Evolutionary conservation across 1,140 invertebrate genomes (phyloP), one percentile per base, ranked within the genome.

Genomic region (Ceratoteleas bidentatus): DNA sequence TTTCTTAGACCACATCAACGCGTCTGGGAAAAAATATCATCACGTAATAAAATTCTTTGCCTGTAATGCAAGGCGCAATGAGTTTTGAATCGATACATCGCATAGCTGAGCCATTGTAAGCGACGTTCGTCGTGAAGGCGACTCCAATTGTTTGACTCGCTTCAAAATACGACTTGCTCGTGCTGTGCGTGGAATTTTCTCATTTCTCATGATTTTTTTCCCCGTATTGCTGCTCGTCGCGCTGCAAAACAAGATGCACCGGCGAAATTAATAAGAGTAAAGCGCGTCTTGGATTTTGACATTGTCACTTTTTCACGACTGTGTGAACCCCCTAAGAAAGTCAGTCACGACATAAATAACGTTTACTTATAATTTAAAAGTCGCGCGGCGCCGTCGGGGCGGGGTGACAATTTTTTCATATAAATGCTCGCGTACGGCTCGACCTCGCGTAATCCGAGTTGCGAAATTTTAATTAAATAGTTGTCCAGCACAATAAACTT

Each of bases 71-170:
- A 52, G 16, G 24, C 6, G 10, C 54, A 66, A 66, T 52, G 52
- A 9, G 49, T 16, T 45, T 5, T n/a, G 14, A 65, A 36, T 60
- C 64, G 52, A 68, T 68, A 57, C 49, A 56, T 57, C 8, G 33
- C 49, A 13, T n/a, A 43, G 14, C 5, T 32, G 10, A 54, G 33
- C 45, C 24, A 40, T 49, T 58, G 15, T 57, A 58, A 58, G 49
- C 8, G 38, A 62, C 24, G 32, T 33, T 40, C 16, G 16, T n/a
- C 15, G 16, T 53, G 40, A 24, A 57, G 34, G 34, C 33, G 36
- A 53, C 64, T 49, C 33, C 53, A 69, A 61, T 61, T 64, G 40
- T 77, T 70, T 43, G 52, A 76, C 50, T 49, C 13, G 65, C 34
- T 64, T 68, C 11, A 40, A 62, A 64, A 76, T 60, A 47, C 36